These are phyloP conservation scores for Poeciliopsis occidentalis DNA, from an alignment of 2,113 vertebrate genomes.

Conservation along the genomic window DNA sequence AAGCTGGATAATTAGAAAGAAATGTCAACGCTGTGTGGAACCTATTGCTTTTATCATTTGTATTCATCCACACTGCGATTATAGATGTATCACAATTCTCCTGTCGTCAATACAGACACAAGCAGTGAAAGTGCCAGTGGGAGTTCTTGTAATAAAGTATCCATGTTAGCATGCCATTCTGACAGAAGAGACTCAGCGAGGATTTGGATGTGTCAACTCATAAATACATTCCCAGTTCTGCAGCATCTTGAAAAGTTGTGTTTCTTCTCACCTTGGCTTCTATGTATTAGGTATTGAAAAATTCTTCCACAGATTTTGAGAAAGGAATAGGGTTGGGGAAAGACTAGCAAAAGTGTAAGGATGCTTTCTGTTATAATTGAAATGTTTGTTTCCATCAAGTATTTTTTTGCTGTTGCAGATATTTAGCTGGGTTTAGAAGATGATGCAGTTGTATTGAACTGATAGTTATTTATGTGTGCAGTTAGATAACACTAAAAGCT, in stretches of 20 bases:
- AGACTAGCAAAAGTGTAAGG: conserved; percentile 30
- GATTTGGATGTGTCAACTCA: conserved; percentile 43
- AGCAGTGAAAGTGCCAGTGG: conserved; percentile 53
- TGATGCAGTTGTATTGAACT: conserved; percentile 60
- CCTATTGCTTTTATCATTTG: not conserved
- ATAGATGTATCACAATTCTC: conserved; percentile 39
- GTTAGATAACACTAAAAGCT: conserved; percentile 56
- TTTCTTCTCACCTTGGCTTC: conserved; percentile 33
- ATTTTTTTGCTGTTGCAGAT: conserved; percentile 48
- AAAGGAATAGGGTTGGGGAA: conserved; percentile 24
- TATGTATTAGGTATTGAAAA: conserved; percentile 12
- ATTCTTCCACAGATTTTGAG: conserved; percentile 7
- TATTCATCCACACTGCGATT: conserved; percentile 26
- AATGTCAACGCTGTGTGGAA: conserved; percentile 2
- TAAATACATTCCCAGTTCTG: conserved; percentile 32
- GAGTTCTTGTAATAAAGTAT: conserved; percentile 55
- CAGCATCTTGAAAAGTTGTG: conserved; percentile 10
- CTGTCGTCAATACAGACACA: conserved; percentile 35
- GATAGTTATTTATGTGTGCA: conserved; percentile 60
- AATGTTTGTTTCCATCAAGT: conserved; percentile 65
- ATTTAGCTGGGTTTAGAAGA: conserved; percentile 68
- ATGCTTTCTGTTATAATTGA: conserved; percentile 43
- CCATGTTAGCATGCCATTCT: conserved; percentile 53
- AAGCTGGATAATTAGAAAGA: conserved; percentile 19
- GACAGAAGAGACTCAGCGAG: conserved; percentile 54